phyloP scores from a whole-genome alignment of 1,140 invertebrate genomes.

The Chelonus insularis region DNA sequence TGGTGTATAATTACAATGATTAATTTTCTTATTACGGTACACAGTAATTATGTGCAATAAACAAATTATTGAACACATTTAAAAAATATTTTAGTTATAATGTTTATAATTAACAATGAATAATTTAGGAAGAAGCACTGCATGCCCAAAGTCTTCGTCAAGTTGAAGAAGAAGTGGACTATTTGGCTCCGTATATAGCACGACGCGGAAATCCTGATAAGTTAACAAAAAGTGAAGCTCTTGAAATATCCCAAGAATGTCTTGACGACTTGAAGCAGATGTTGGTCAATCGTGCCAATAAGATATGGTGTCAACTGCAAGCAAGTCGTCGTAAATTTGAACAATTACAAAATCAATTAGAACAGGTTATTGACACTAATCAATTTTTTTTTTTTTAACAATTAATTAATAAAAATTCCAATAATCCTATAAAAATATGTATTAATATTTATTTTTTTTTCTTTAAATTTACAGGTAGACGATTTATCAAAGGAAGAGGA shows the following conservation, averaged over 20 bases:
- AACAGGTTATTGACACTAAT: slow-evolving; percentile 34
- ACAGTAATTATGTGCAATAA: too few species aligned
- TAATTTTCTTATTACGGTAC: too few species aligned
- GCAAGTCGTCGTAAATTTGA: slow-evolving; percentile 35
- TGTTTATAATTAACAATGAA: too few species aligned
- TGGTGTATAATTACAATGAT: too few species aligned
- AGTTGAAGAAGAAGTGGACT: slow-evolving; percentile 55
- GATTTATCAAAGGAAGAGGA: slow-evolving; percentile 52
- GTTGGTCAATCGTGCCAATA: slow-evolving; percentile 59
- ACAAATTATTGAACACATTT: too few species aligned
- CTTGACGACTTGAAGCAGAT: slow-evolving; percentile 62
- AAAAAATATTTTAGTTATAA: too few species aligned
- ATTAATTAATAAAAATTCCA: neutral
- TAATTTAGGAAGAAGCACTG: slow-evolving; percentile 53
- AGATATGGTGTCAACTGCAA: slow-evolving; percentile 61
- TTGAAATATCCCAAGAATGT: slow-evolving; percentile 55
- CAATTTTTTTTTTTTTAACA: neutral
- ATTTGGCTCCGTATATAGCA: slow-evolving; percentile 64
- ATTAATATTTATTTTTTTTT: too few species aligned
- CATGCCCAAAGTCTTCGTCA: slow-evolving; percentile 45
- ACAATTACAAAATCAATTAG: slow-evolving; percentile 33
- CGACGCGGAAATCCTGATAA: slow-evolving; percentile 52
- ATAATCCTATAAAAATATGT: too few species aligned
- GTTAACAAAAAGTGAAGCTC: slow-evolving; percentile 50
- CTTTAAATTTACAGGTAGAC: slow-evolving; percentile 40